A percentile compares a stretch with the other conserved stretches of the same genome.
Evolutionary conservation across 2,888 invertebrate genomes (phyloP).

Genomic region (Itoplectis maculator): DNA sequence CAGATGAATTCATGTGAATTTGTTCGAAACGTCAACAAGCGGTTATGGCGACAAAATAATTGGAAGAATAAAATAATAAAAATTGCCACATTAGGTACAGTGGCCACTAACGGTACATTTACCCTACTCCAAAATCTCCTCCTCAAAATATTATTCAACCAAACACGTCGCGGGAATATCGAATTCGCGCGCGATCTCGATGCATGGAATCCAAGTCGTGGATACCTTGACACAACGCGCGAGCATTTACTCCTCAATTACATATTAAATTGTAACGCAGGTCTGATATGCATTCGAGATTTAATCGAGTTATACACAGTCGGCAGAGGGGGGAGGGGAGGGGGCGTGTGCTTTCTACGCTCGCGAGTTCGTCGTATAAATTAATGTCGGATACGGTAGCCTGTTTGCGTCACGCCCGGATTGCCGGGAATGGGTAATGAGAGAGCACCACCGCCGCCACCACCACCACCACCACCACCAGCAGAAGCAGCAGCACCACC

Average conservation of each 20-base stretch:
- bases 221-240: neutral
- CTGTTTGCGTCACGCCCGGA: conserved; percentile 70
- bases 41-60: too few species aligned
- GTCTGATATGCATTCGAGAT: conserved; percentile 56
- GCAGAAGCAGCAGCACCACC: neutral
- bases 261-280: conserved; percentile 37
- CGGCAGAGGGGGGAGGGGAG: too few species aligned
- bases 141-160: too few species aligned
- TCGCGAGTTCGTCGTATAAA: conserved; percentile 61
- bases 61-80: too few species aligned
- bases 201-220: neutral
- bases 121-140: too few species aligned
- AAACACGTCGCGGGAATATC: neutral
- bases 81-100: too few species aligned
- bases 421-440: conserved; percentile 69
- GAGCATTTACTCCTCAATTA: conserved; percentile 29
- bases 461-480: conserved; percentile 14
- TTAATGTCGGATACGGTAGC: conserved; percentile 66
- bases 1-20: too few species aligned
- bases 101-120: too few species aligned
- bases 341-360: conserved; percentile 24
- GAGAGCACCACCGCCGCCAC: conserved; percentile 45
- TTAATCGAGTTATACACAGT: conserved; percentile 56
- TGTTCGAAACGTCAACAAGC: too few species aligned
- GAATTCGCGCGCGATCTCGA: neutral